A percentile compares a stretch with the other conserved stretches of the same genome.
phyloP scores from a whole-genome alignment of 2,797 vertebrate species.

The Arrhamphus sclerolepis region DNA sequence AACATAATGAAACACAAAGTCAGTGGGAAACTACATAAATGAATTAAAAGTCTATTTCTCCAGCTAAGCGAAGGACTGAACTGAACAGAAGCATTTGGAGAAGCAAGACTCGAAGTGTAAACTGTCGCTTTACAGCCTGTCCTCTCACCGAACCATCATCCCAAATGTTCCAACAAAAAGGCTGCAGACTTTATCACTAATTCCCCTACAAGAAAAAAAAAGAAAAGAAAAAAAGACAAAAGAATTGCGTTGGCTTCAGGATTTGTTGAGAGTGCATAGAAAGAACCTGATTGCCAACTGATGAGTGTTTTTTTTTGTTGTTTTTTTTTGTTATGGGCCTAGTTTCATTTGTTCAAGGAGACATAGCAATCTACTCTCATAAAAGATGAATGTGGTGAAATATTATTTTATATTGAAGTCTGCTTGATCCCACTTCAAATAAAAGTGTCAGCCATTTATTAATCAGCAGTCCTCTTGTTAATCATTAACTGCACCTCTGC shows the following conservation, averaged over 20 bases:
- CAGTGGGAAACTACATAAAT: not conserved
- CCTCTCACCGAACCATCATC: constrained; percentile 15
- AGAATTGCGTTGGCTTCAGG: not conserved
- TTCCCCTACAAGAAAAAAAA: constrained; percentile 1
- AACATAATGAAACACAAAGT: not conserved
- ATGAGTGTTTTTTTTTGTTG: constrained; percentile 11
- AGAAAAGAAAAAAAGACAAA: not conserved
- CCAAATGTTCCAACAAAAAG: constrained; percentile 40
- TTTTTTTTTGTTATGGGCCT: not conserved
- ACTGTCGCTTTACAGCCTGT: constrained; percentile 31
- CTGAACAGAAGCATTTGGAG: constrained; percentile 5
- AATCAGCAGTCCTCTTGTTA: constrained; percentile 6
- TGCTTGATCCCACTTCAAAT: no score
- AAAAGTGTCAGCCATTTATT: not conserved
- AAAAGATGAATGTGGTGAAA: no score
- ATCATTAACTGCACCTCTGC: constrained; percentile 13
- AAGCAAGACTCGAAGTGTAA: constrained; percentile 19
- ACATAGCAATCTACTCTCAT: not conserved
- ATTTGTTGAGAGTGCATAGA: not conserved
- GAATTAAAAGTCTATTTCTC: not conserved
- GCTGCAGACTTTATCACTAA: constrained; percentile 14
- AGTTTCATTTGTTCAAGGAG: not conserved
- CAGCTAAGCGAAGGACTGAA: not conserved
- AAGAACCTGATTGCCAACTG: constrained; percentile 12
- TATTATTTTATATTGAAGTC: no score